phyloP scores from a whole-genome alignment of 64 coral and sea anemone species.

The Pocillopora damicornis region DNA sequence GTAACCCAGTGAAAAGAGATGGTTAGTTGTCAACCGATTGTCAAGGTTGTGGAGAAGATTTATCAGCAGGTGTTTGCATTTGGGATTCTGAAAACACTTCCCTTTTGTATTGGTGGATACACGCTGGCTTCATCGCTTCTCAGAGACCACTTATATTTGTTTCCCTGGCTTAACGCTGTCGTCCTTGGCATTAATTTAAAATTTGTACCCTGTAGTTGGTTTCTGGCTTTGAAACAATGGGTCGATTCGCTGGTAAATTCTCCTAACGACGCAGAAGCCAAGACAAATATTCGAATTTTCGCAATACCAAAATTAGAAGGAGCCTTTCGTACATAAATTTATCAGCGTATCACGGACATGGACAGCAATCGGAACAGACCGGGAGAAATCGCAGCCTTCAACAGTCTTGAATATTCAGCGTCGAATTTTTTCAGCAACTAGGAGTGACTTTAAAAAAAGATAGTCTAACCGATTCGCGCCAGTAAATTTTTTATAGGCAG shows the following conservation, averaged over 20 bases:
- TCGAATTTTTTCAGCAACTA: not conserved
- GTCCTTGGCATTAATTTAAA: not conserved
- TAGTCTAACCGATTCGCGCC: not conserved
- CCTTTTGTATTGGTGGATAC: not conserved
- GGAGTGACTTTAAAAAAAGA: not conserved
- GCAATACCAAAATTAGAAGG: constrained; percentile 25
- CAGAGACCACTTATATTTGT: constrained; percentile 5
- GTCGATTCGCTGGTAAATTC: constrained; percentile 12
- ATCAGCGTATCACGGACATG: constrained; percentile 15
- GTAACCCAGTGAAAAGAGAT: constrained; percentile 9
- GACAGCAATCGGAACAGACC: not conserved
- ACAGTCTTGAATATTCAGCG: not conserved
- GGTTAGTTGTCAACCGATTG: constrained; percentile 2
- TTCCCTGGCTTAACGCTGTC: not conserved
- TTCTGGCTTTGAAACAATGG: not conserved
- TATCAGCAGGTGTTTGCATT: constrained; percentile 2
- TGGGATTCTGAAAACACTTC: not conserved
- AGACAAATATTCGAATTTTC: constrained; percentile 33
- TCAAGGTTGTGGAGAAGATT: constrained; percentile 19
- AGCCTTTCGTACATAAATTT: constrained; percentile 35
- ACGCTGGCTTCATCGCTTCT: not conserved
- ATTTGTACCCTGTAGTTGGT: not conserved
- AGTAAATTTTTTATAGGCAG: not conserved
- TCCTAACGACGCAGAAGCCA: not conserved
- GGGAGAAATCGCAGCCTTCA: not conserved